These are phyloP conservation scores for Maylandia zebra DNA, from an alignment of 2,113 vertebrate genomes.

Conservation along the genomic window DNA sequence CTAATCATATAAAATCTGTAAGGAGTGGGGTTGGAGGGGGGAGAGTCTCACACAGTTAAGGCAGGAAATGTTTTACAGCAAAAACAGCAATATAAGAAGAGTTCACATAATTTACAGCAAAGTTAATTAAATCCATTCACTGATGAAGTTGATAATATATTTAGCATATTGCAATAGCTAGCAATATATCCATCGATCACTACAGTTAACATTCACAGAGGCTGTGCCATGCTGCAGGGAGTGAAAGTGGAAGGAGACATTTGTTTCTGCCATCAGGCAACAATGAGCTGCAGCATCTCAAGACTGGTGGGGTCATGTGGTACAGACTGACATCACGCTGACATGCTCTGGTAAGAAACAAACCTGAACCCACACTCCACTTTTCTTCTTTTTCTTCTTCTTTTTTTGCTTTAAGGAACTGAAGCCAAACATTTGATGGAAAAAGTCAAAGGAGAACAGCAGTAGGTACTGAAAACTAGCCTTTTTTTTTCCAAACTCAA, in stretches of 20 bases:
- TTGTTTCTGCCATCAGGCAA: background rate
- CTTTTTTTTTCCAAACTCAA: background rate
- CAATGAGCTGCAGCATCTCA: background rate
- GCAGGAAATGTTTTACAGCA: background rate
- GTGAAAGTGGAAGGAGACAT: background rate
- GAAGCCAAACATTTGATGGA: background rate
- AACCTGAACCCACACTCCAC: background rate
- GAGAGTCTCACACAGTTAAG: background rate
- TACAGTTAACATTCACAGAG: background rate
- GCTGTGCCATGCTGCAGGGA: background rate
- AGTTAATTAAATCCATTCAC: background rate
- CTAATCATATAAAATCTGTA: background rate
- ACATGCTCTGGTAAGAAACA: background rate
- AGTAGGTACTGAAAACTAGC: background rate
- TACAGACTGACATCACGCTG: background rate
- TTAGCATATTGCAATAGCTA: background rate
- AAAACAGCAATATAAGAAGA: background rate
- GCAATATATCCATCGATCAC: background rate
- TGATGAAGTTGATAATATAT: background rate
- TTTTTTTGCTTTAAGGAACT: background rate
- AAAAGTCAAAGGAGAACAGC: background rate
- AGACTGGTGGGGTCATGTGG: background rate
- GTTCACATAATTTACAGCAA: background rate
- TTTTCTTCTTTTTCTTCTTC: background rate
- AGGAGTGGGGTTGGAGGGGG: background rate